phyloP scores from a whole-genome alignment of 2,888 invertebrate genomes.

The Chymomyza amoena region DNA sequence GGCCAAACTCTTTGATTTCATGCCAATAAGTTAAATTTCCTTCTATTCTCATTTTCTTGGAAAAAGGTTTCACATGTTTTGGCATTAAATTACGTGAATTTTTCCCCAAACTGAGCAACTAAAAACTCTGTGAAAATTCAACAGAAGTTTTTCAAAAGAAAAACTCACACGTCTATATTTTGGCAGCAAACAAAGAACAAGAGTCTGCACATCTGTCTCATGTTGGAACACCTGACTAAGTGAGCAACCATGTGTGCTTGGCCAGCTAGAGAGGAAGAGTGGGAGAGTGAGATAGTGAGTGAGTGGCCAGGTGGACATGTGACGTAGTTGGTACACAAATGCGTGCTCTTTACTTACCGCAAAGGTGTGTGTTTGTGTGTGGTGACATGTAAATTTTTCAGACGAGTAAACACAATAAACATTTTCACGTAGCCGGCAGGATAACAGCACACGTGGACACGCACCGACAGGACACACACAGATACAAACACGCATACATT shows the following conservation, averaged over 20 bases:
- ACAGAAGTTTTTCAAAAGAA: background rate
- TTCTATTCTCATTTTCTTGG: background rate
- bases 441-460: constrained; percentile 34
- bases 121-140: background rate
- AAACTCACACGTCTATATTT: background rate
- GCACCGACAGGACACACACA: constrained; percentile 18
- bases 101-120: background rate
- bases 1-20: background rate
- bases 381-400: constrained; percentile 49
- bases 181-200: no score
- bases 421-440: constrained; percentile 35
- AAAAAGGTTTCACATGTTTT: background rate
- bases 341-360: background rate
- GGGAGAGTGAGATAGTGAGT: no score
- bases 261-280: background rate
- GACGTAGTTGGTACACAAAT: background rate
- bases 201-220: no score
- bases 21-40: background rate
- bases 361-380: background rate
- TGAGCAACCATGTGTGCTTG: background rate
- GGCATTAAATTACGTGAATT: background rate
- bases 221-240: background rate
- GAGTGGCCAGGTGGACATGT: background rate
- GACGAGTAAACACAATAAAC: constrained; percentile 44
- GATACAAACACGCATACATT: constrained; percentile 7